These are phyloP conservation scores for Antedon bifida DNA, from an alignment of 35 echinoderm and acorn worm species.

Conservation along the genomic window DNA sequence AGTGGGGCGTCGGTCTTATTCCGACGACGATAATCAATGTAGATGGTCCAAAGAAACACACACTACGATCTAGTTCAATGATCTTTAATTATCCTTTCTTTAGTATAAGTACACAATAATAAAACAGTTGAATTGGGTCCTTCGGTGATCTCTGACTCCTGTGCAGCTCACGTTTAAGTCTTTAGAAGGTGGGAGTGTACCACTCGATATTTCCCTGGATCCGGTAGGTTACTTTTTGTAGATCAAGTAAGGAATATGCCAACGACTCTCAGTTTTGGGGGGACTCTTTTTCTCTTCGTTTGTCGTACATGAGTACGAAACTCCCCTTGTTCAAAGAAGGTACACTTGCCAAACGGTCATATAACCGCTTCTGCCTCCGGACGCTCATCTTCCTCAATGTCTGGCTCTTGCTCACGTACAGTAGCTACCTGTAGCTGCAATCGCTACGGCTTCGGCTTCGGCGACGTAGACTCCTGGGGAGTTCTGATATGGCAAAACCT, in stretches of 20 bases:
- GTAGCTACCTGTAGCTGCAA: background rate
- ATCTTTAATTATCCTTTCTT: too few relatives aligned
- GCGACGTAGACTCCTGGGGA: background rate
- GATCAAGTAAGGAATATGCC: conserved; percentile 33
- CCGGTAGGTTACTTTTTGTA: conserved; percentile 9
- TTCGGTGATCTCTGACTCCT: too few relatives aligned
- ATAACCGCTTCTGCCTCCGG: background rate
- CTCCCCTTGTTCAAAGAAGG: conserved; percentile 7
- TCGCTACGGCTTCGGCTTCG: background rate
- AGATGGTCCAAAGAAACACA: too few relatives aligned
- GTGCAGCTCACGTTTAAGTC: too few relatives aligned
- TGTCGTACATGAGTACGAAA: conserved; percentile 42
- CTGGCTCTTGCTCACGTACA: background rate
- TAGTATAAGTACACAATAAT: too few relatives aligned
- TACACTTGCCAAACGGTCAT: conserved; percentile 8
- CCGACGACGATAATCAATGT: too few relatives aligned
- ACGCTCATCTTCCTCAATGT: background rate
- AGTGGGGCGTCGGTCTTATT: too few relatives aligned
- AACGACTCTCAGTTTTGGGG: conserved; percentile 40
- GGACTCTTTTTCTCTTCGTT: conserved; percentile 26
- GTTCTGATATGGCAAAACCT: background rate
- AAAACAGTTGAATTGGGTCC: too few relatives aligned
- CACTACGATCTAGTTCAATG: too few relatives aligned
- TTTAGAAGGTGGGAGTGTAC: conserved; percentile 29
- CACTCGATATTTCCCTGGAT: conserved; percentile 7